These are phyloP conservation scores for Damaliscus lunatus DNA, from an alignment of 2,113 vertebrate genomes.

Conservation along the genomic window DNA sequence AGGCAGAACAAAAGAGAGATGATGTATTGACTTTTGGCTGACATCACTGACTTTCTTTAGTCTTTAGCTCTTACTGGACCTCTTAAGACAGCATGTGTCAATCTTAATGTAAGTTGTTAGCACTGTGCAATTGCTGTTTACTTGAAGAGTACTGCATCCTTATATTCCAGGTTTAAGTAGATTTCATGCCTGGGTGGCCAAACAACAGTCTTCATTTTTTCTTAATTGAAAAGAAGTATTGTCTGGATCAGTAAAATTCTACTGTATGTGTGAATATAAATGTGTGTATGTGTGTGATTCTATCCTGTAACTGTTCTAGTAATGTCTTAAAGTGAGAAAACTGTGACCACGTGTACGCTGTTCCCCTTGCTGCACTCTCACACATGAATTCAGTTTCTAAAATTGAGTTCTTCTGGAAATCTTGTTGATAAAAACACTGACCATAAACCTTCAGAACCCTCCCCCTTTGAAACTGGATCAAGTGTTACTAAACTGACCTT, in stretches of 20 bases:
- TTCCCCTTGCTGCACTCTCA: constrained; percentile 82
- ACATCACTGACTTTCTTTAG: constrained; percentile 69
- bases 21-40: constrained; percentile 58
- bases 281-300: constrained; percentile 63
- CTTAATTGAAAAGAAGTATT: constrained; percentile 74
- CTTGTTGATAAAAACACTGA: constrained; percentile 61
- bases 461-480: background rate
- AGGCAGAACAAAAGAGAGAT: constrained; percentile 51
- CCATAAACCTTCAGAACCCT: background rate
- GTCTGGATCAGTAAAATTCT: constrained; percentile 79
- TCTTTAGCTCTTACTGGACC: constrained; percentile 73
- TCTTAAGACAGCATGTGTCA: constrained; percentile 81
- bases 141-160: constrained; percentile 79
- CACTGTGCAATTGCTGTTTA: constrained; percentile 80
- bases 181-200: constrained; percentile 77
- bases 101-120: constrained; percentile 75
- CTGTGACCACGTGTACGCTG: constrained; percentile 80
- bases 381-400: constrained; percentile 84
- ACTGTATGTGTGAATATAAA: constrained; percentile 79
- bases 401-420: constrained; percentile 81
- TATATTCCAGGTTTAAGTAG: constrained; percentile 75
- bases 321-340: constrained; percentile 78
- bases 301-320: constrained; percentile 76
- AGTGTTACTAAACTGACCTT: constrained; percentile 46
- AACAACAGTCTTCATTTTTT: constrained; percentile 68